A percentile compares a stretch with the other conserved stretches of the same genome.
Evolutionary conservation across 2,888 invertebrate genomes (phyloP).

Genomic region (Caenorhabditis angaria): DNA sequence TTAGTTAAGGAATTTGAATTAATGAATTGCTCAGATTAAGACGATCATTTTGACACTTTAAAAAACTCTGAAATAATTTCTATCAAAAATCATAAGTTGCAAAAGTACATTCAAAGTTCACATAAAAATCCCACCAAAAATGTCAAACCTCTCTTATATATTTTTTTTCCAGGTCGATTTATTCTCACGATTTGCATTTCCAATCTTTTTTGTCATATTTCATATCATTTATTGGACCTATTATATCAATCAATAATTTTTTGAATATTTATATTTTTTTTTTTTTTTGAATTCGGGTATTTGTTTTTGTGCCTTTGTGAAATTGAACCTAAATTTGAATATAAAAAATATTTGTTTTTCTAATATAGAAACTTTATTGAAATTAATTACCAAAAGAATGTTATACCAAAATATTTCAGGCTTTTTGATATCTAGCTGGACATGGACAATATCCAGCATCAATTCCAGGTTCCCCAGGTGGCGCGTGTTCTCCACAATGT

Average conservation of each 20-base stretch:
- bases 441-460: constrained; percentile 53
- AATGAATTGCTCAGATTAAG: neutral
- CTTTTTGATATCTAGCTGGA: constrained; percentile 29
- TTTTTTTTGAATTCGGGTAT: neutral
- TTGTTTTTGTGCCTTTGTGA: no score
- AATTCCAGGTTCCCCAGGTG: constrained; percentile 43
- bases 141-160: no score
- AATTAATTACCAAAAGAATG: no score
- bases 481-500: constrained; percentile 44
- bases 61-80: no score
- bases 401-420: constrained; percentile 7
- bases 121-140: neutral
- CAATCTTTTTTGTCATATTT: constrained; percentile 66
- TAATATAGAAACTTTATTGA: no score
- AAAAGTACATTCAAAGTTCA: no score
- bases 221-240: constrained; percentile 68
- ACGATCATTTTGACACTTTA: no score
- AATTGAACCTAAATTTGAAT: no score
- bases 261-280: no score
- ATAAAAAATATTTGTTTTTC: no score
- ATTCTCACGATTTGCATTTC: constrained; percentile 67
- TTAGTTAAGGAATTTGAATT: constrained; percentile 9
- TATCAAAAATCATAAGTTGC: no score
- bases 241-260: constrained; percentile 55
- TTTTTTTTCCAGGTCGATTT: constrained; percentile 60